These are phyloP conservation scores for Acestrorhynchus altus DNA, from an alignment of 2,797 vertebrate species.

Conservation along the genomic window DNA sequence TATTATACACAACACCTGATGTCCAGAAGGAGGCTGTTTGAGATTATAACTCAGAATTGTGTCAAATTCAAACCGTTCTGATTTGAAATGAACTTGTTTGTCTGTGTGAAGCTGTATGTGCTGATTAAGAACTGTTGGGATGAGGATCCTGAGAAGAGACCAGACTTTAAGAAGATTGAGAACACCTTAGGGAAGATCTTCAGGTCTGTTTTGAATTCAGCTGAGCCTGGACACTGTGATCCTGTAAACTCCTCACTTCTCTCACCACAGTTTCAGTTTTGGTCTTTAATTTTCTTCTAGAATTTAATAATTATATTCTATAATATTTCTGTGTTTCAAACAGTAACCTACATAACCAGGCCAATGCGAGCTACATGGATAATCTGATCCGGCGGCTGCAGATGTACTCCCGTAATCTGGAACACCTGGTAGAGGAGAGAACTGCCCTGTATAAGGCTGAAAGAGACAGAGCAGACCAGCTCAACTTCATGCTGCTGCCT, in stretches of 20 bases:
- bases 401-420: constrained; percentile 94
- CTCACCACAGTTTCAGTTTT: not conserved
- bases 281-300: not conserved
- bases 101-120: constrained; percentile 78
- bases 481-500: constrained; percentile 96
- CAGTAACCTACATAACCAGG: constrained; percentile 82
- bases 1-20: no score
- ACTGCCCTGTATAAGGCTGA: constrained; percentile 94
- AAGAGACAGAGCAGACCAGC: constrained; percentile 90
- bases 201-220: constrained; percentile 89
- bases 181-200: constrained; percentile 89
- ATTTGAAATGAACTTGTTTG: not conserved
- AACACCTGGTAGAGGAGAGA: constrained; percentile 93
- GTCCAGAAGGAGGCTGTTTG: no score
- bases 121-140: constrained; percentile 95
- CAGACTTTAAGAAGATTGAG: constrained; percentile 96
- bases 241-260: not conserved
- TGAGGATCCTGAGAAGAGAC: constrained; percentile 95
- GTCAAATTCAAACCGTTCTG: no score
- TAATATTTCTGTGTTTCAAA: constrained; percentile 3
- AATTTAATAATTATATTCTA: no score
- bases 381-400: constrained; percentile 94
- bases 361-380: constrained; percentile 95
- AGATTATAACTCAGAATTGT: no score
- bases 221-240: no score